Conservation (phyloP, 2,113 vertebrate species). For the Athene cunicularia region DNA sequence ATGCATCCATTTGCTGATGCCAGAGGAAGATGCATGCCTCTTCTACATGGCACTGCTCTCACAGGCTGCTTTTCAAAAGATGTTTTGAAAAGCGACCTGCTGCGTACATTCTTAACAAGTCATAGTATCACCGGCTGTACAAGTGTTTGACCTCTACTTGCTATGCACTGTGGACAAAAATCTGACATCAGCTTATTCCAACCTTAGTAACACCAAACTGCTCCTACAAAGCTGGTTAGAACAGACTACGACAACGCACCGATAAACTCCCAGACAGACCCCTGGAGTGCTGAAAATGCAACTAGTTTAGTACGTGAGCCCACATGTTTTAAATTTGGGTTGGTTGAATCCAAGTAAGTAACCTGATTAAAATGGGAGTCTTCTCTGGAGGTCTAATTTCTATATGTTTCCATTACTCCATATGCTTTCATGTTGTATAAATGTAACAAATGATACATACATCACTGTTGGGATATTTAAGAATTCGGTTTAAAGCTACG, state of each 20-base stretch:
- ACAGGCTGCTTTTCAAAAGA: slow-evolving; percentile 54
- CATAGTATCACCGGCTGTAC: slow-evolving; percentile 43
- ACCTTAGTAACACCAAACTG: slow-evolving; percentile 41
- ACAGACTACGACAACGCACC: background rate
- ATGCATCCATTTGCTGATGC: slow-evolving; percentile 57
- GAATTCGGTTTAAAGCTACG: slow-evolving; percentile 12
- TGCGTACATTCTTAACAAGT: slow-evolving; percentile 60
- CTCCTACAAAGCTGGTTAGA: slow-evolving; percentile 1
- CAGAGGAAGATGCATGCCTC: slow-evolving; percentile 55
- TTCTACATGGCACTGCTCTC: slow-evolving; percentile 37
- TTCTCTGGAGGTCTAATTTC: slow-evolving; percentile 47
- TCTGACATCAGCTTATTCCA: slow-evolving; percentile 66
- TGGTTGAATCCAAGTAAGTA: slow-evolving; percentile 43
- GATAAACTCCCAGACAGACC: background rate
- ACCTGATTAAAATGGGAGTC: slow-evolving; percentile 41
- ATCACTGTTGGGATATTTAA: slow-evolving; percentile 18
- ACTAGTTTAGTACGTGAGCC: background rate
- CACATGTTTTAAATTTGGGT: slow-evolving; percentile 29
- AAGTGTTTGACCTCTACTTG: slow-evolving; percentile 58
- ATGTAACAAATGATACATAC: background rate
- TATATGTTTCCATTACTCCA: slow-evolving; percentile 37
- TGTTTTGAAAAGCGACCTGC: slow-evolving; percentile 60
- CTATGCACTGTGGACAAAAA: slow-evolving; percentile 45
- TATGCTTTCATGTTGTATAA: background rate
- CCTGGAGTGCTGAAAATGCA: slow-evolving; percentile 1